These are phyloP conservation scores for Bucorvus abyssinicus DNA, from an alignment of 2,797 vertebrate genomes.

Conservation along the genomic window DNA sequence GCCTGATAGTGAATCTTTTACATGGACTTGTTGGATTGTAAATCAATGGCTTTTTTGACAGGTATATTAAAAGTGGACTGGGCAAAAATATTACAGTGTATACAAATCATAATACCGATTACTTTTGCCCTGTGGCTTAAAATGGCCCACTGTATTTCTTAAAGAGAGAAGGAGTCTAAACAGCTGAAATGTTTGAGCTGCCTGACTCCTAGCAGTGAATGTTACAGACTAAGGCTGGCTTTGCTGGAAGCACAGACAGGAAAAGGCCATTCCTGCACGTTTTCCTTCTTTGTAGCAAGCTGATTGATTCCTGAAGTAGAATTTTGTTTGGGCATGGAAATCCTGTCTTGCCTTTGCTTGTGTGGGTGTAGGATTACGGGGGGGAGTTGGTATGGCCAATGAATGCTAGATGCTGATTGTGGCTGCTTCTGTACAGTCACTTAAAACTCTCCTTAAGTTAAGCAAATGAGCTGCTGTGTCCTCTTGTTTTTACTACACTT, in stretches of 20 bases:
- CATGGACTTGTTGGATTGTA: background rate
- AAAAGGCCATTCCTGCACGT: background rate
- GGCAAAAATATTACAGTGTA: background rate
- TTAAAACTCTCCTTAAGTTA: background rate
- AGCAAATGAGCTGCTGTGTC: background rate
- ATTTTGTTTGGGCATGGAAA: background rate
- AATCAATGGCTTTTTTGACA: background rate
- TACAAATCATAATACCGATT: background rate
- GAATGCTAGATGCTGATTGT: background rate
- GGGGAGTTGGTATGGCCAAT: background rate
- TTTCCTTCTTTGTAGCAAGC: background rate
- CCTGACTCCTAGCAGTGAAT: background rate
- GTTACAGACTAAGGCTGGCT: background rate
- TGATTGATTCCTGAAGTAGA: background rate
- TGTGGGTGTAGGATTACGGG: background rate
- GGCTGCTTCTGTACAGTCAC: background rate
- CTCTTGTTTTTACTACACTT: background rate
- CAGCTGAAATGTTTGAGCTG: background rate
- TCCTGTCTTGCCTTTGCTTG: background rate
- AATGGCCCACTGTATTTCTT: background rate
- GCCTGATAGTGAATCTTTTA: background rate
- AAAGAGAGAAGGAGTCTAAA: background rate
- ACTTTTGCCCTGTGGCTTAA: background rate
- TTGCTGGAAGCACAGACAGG: background rate
- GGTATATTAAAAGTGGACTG: background rate